A percentile compares a stretch with the other conserved stretches of the same genome.
phyloP scores from a whole-genome alignment of 92 coral and sea anemone species.

The Actinostola sp. region DNA sequence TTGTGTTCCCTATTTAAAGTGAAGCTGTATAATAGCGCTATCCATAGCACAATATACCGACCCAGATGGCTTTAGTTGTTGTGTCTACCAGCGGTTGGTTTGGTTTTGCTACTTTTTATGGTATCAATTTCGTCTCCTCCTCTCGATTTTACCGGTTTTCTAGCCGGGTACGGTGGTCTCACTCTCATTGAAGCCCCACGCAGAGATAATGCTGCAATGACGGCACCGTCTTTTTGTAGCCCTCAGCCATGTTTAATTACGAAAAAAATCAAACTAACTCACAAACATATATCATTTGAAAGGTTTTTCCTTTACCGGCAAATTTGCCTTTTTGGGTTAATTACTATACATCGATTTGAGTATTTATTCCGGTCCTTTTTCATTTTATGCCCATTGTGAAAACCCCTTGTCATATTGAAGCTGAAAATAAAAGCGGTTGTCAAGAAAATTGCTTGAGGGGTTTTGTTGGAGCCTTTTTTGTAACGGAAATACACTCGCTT shows the following conservation, averaged over 20 bases:
- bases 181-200: conserved; percentile 6
- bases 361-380: conserved; percentile 19
- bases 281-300: conserved; percentile 16
- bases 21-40: too few relatives aligned
- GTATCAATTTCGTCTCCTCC: conserved; percentile 15
- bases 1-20: too few relatives aligned
- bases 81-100: conserved; percentile 11
- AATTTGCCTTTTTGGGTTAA: conserved; percentile 16
- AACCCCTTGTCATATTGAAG: neutral
- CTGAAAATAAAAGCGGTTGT: neutral
- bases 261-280: neutral
- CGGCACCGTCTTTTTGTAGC: neutral
- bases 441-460: conserved; percentile 13
- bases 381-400: conserved; percentile 17
- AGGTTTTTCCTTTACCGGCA: conserved; percentile 5
- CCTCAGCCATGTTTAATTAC: neutral
- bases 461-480: neutral
- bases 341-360: neutral
- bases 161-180: neutral
- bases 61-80: conserved; percentile 1
- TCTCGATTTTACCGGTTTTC: neutral
- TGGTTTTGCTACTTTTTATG: conserved; percentile 17
- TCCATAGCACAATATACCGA: neutral
- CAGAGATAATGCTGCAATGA: conserved; percentile 2
- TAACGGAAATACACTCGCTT: conserved; percentile 19